Conservation (phyloP, 2,113 vertebrate species). For the Oncorhynchus keta region DNA sequence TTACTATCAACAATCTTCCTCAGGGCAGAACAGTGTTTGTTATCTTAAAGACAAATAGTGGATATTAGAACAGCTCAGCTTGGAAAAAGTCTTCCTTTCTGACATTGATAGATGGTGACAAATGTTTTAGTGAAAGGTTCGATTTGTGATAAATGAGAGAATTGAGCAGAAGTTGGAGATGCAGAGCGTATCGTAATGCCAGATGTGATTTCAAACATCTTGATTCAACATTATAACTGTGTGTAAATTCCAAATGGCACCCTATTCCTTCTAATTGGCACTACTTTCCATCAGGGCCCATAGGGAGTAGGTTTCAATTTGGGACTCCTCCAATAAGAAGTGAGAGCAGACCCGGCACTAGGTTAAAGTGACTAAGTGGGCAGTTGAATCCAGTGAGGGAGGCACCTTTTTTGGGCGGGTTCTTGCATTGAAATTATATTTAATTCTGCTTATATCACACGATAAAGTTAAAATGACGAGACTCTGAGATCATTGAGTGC, state of each 20-base stretch:
- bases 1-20: background rate
- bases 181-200: conserved; percentile 44
- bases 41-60: background rate
- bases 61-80: conserved; percentile 30
- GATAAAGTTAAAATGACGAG: too few relatives aligned
- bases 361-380: too few relatives aligned
- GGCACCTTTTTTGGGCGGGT: too few relatives aligned
- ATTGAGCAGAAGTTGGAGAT: conserved; percentile 46
- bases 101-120: conserved; percentile 71
- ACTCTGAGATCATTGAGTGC: too few relatives aligned
- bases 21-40: background rate
- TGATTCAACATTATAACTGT: conserved; percentile 56
- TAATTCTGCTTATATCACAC: too few relatives aligned
- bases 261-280: too few relatives aligned
- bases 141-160: conserved; percentile 69
- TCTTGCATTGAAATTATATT: too few relatives aligned
- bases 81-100: conserved; percentile 53
- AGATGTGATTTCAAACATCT: conserved; percentile 46
- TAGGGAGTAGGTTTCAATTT: background rate
- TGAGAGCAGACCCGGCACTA: too few relatives aligned
- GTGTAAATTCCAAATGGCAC: background rate
- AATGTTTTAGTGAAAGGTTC: conserved; percentile 69
- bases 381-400: too few relatives aligned
- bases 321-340: too few relatives aligned
- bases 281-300: too few relatives aligned